phyloP scores from a whole-genome alignment of 2,113 vertebrate species.

The Peromyscus californicus region DNA sequence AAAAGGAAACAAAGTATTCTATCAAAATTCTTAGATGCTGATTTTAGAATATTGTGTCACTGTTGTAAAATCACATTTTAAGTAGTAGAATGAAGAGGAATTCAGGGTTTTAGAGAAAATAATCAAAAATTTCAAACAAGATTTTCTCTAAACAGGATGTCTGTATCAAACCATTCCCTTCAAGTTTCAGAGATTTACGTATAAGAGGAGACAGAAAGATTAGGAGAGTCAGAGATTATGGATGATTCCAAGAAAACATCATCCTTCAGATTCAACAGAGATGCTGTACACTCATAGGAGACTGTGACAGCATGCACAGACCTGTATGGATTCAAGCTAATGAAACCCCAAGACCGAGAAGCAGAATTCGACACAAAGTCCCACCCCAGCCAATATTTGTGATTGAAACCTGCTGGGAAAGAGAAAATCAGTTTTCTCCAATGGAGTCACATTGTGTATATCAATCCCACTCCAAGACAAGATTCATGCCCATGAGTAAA shows the following conservation, averaged over 20 bases:
- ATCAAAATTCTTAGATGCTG: not conserved
- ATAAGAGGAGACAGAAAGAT: not conserved
- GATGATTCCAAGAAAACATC: not conserved
- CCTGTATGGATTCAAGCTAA: not conserved
- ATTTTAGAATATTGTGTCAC: not conserved
- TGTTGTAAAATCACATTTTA: not conserved
- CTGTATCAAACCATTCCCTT: not conserved
- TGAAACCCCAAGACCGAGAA: not conserved
- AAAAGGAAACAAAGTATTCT: not conserved
- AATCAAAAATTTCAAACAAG: not conserved
- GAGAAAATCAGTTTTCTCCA: not conserved
- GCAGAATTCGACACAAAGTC: not conserved
- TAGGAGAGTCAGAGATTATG: too few species aligned
- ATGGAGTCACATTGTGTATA: not conserved
- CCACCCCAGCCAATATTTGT: not conserved
- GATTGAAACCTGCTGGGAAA: not conserved
- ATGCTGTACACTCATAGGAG: too few species aligned
- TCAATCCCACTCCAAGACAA: not conserved
- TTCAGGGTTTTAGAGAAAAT: not conserved
- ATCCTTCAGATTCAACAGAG: not conserved
- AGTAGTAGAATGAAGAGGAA: not conserved
- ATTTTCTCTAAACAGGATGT: not conserved
- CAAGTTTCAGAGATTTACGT: not conserved
- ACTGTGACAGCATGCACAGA: not conserved
- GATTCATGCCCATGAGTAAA: not conserved